These are phyloP conservation scores for Dendrophyllia cribrosa DNA, from an alignment of 64 coral and sea anemone species.

Conservation along the genomic window DNA sequence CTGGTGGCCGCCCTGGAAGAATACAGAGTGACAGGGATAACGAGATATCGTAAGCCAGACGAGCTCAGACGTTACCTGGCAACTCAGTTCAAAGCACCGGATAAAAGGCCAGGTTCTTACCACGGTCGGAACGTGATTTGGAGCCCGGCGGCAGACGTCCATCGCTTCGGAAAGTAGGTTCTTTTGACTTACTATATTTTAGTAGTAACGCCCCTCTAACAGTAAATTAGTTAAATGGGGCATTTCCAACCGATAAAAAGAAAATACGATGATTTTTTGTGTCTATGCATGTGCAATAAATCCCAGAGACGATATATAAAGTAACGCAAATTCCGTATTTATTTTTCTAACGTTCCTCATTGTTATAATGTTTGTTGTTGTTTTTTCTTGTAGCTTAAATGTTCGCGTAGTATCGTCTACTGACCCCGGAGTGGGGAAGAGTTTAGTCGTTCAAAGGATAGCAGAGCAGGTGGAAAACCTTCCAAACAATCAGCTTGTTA, in stretches of 20 bases:
- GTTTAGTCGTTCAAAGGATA: constrained; percentile 49
- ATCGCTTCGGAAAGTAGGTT: constrained; percentile 22
- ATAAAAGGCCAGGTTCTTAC: not conserved
- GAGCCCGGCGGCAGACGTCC: constrained; percentile 64
- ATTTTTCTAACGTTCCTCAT: too few relatives aligned
- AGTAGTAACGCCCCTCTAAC: too few relatives aligned
- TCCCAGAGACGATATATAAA: too few relatives aligned
- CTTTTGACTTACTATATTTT: too few relatives aligned
- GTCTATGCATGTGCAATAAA: too few relatives aligned
- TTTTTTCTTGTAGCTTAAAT: constrained; percentile 53
- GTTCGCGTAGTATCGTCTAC: constrained; percentile 52
- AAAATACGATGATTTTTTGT: too few relatives aligned
- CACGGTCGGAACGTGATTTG: constrained; percentile 27
- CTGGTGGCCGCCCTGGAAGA: constrained; percentile 77
- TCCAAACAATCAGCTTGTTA: constrained; percentile 12
- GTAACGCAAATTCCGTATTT: too few relatives aligned
- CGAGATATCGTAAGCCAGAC: constrained; percentile 41
- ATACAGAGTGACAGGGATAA: constrained; percentile 55
- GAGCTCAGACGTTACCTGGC: constrained; percentile 50
- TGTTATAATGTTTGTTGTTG: too few relatives aligned
- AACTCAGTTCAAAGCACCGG: constrained; percentile 40
- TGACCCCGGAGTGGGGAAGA: constrained; percentile 73
- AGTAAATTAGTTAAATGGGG: too few relatives aligned
- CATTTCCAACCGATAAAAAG: too few relatives aligned
- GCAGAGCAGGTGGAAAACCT: constrained; percentile 35